phyloP scores from a whole-genome alignment of 2,797 vertebrate species.

The Hippopotamyrus pictus region DNA sequence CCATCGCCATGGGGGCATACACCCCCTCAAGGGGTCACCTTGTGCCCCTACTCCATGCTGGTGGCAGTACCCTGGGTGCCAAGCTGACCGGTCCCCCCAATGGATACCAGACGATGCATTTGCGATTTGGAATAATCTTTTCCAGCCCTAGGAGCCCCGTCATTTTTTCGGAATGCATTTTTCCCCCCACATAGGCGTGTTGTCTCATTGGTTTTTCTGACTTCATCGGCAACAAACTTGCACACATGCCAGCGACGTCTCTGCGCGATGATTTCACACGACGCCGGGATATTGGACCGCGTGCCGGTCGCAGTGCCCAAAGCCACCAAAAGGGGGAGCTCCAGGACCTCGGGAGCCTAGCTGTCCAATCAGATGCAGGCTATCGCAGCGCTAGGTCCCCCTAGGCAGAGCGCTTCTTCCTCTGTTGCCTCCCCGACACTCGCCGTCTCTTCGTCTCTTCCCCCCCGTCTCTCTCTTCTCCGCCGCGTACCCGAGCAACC shows the following conservation, averaged over 20 bases:
- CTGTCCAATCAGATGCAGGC: conserved; percentile 39
- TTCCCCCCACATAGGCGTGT: background rate
- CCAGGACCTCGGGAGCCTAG: conserved; percentile 54
- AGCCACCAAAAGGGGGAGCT: conserved; percentile 50
- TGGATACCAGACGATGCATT: background rate
- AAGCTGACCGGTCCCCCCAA: background rate
- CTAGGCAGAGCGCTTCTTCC: conserved; percentile 35
- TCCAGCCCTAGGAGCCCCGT: background rate
- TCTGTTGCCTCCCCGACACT: conserved; percentile 35
- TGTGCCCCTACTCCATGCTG: background rate
- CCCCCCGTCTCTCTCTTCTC: conserved; percentile 27
- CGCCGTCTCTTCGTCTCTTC: conserved; percentile 23
- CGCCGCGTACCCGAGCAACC: conserved; percentile 32
- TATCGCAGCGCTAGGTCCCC: conserved; percentile 49
- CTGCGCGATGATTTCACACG: conserved; percentile 50
- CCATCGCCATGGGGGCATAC: background rate
- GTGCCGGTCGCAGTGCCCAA: conserved; percentile 41
- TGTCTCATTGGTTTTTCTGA: background rate
- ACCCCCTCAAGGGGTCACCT: background rate
- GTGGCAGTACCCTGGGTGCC: background rate
- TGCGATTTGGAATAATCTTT: background rate
- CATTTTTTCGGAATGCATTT: background rate
- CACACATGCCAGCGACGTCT: conserved; percentile 29
- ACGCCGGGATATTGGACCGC: conserved; percentile 40
- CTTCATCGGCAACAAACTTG: background rate